Base-by-base conservation (phyloP, 2,113 vertebrate species). In the Seriola aureovittata region DNA sequence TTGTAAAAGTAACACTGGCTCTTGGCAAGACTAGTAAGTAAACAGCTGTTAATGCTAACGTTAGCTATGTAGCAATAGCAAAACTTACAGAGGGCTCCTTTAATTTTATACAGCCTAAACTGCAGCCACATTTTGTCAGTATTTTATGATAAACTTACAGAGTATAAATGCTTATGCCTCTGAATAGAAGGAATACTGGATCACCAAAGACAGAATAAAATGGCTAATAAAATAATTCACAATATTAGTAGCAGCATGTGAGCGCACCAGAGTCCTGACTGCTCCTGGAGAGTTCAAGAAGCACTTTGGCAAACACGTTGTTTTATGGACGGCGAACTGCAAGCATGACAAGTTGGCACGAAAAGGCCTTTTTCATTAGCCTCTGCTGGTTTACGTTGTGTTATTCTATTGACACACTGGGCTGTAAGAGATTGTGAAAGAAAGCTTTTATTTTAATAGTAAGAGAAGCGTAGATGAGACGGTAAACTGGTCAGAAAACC, bases 141-240 rank as follows among this genome's bases (percentile, higher is more conserved):
- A 14, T 46, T 38, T 71, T 1, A 50, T 48, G 57, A 64, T 65
- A 25, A 44, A 75, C 16, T 2, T 4, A 3, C 10, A 44, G 13
- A 6, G 2, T 12, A 29, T 40, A 25, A 58, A 71, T 2, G 32
- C 67, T 8, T 34, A n/a, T 36, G 6, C 36, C 12, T 67, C 62
- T 23, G 58, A 42, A 11, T n/a, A 29, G 25, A 34, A 25, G 2
- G n/a, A 69, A 55, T 34, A 42, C 64, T 38, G 55, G 66, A 79
- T 67, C 16, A 65, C 60, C n/a, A 82, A 52, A 40, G 79, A 82
- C 67, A 38, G 68, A 82, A 78, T 80, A 7, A 87, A 87, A 75
- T 85, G 62, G 80, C 66, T 80, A 42, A 42, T 42, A 42, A 42
- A 42, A 42, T 42, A 42, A 42, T 42, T 42, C 40, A 42, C 11